Conservation (phyloP, 2,113 vertebrate species). For the Pachyramphus minor region DNA sequence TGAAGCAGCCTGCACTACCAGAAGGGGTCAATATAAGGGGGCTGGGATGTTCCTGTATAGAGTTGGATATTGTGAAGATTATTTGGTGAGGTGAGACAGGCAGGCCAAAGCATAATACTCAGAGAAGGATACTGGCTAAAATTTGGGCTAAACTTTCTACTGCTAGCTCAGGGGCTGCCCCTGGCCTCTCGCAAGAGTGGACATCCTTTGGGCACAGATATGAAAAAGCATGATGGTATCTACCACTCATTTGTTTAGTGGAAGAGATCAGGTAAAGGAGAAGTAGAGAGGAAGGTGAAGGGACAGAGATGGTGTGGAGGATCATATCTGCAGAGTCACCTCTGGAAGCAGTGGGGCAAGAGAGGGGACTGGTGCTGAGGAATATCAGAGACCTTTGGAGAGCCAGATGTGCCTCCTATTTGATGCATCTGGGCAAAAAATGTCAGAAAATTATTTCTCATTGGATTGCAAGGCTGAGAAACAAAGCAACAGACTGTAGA, state of each 20-base stretch:
- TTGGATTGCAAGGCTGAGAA: constrained; percentile 13
- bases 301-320: not conserved
- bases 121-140: not conserved
- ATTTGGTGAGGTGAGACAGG: not conserved
- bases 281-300: not conserved
- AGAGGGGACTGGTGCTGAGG: not conserved
- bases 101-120: not conserved
- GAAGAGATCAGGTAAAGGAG: not conserved
- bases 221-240: not conserved
- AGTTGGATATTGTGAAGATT: not conserved
- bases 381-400: not conserved
- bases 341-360: not conserved
- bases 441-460: constrained; percentile 18
- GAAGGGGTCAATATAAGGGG: not conserved
- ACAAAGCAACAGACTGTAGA: not conserved
- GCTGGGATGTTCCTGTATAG: not conserved
- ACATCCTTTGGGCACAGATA: not conserved
- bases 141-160: not conserved
- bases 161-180: not conserved
- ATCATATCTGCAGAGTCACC: not conserved
- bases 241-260: not conserved
- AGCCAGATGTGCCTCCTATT: not conserved
- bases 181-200: not conserved
- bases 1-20: not conserved
- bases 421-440: not conserved